phyloP scores from a whole-genome alignment of 2,797 vertebrate species.

The Columba guinea region DNA sequence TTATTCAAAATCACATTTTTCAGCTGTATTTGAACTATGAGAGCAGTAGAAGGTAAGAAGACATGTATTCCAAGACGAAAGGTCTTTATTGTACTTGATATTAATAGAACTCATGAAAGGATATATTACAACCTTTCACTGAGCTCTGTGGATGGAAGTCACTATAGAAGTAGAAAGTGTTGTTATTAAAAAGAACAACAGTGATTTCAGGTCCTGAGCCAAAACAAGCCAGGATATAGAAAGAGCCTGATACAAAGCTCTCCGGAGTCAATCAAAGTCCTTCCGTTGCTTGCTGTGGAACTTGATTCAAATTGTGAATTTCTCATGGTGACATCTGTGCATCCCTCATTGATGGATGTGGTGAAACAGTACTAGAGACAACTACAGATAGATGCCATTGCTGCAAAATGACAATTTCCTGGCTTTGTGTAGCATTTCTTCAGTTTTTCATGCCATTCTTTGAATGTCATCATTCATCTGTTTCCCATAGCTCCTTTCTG shows the following conservation, averaged over 20 bases:
- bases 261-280: not conserved
- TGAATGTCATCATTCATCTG: slow-evolving; percentile 60
- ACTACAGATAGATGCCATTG: slow-evolving; percentile 25
- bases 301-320: slow-evolving; percentile 2
- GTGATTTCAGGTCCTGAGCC: not conserved
- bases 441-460: slow-evolving; percentile 40
- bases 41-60: not conserved
- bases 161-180: not conserved
- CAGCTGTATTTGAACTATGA: not conserved
- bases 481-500: slow-evolving; percentile 46
- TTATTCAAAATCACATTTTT: not conserved
- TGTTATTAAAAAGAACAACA: slow-evolving; percentile 2
- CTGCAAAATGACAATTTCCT: slow-evolving; percentile 62
- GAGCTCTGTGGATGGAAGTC: not conserved
- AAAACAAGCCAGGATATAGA: not conserved
- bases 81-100: not conserved
- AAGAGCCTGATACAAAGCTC: not conserved
- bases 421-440: slow-evolving; percentile 56
- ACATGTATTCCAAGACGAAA: not conserved
- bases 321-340: slow-evolving; percentile 37
- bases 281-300: slow-evolving; percentile 2
- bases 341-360: not conserved
- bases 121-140: not conserved
- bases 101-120: not conserved
- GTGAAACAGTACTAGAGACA: not conserved